Percentiles rank a stretch among this genome's conserved stretches.
Conservation (phyloP, 1,140 invertebrate genomes). For the Acromyrmex echinatior region DNA sequence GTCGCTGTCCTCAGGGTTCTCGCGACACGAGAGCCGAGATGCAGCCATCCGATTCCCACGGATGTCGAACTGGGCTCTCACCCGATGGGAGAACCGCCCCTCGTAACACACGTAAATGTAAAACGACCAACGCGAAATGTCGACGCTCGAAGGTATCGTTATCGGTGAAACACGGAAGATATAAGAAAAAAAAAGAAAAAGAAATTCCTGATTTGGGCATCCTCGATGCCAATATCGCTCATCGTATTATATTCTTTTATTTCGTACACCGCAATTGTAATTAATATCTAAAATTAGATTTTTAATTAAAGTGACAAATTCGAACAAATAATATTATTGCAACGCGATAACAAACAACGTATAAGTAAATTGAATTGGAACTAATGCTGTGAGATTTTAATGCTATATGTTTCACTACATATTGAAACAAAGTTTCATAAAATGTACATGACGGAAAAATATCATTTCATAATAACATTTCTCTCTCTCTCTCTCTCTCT, state of each 20-base stretch:
- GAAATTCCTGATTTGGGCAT: constrained; percentile 3
- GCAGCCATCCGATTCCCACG: constrained; percentile 70
- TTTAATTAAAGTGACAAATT: background rate
- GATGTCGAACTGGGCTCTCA: constrained; percentile 51
- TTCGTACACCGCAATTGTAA: background rate
- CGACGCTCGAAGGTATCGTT: constrained; percentile 27
- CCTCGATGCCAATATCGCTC: background rate
- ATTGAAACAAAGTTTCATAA: background rate
- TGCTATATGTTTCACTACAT: background rate
- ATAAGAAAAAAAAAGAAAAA: background rate
- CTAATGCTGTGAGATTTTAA: background rate
- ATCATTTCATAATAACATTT: background rate
- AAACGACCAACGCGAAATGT: constrained; percentile 36
- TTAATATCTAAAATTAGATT: constrained; percentile 23
- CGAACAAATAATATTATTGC: background rate
- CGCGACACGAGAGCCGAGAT: constrained; percentile 40
- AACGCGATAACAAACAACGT: background rate
- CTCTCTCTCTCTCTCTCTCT: background rate
- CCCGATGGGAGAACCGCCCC: constrained; percentile 4
- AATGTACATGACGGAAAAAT: background rate
- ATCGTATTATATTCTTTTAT: background rate
- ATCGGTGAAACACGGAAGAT: constrained; percentile 2
- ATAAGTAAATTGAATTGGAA: background rate
- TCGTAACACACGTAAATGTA: constrained; percentile 30
- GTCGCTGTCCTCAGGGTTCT: constrained; percentile 37